phyloP scores from a whole-genome alignment of 2,797 vertebrate species.

The Anableps anableps region DNA sequence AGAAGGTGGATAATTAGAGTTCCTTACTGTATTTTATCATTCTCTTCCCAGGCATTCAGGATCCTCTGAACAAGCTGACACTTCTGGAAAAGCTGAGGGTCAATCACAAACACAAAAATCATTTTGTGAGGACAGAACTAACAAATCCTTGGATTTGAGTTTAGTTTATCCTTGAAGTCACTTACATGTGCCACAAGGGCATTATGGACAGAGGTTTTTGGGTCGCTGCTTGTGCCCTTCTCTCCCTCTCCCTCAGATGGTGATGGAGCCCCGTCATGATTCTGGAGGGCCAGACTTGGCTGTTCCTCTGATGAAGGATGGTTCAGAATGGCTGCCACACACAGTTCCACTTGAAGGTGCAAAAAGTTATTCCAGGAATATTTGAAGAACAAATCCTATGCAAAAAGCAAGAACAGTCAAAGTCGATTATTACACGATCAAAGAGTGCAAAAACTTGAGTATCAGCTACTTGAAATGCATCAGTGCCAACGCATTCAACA shows the following conservation, averaged over 20 bases:
- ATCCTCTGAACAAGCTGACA: slow-evolving; percentile 95
- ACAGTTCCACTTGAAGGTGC: slow-evolving; percentile 99
- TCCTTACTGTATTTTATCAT: slow-evolving; percentile 95
- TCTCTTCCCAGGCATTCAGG: slow-evolving; percentile 96
- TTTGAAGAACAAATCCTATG: slow-evolving; percentile 96
- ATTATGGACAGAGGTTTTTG: slow-evolving; percentile 74
- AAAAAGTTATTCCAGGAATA: slow-evolving; percentile 99
- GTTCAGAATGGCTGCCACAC: slow-evolving; percentile 91
- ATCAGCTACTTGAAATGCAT: too few species aligned
- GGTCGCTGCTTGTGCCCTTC: slow-evolving; percentile 46
- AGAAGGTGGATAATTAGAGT: background rate
- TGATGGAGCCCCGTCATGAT: slow-evolving; percentile 74
- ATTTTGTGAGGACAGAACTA: background rate
- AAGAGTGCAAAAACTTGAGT: background rate
- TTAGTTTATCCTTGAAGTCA: background rate
- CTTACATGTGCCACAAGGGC: slow-evolving; percentile 91
- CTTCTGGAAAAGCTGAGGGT: slow-evolving; percentile 91
- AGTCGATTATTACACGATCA: background rate
- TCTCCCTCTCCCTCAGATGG: slow-evolving; percentile 61
- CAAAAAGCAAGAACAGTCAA: background rate
- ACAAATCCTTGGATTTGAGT: background rate
- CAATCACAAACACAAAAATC: slow-evolving; percentile 7
- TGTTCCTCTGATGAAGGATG: slow-evolving; percentile 82
- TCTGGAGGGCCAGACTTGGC: slow-evolving; percentile 70
- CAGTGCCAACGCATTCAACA: too few species aligned